These are phyloP conservation scores for Glyphotaelius pellucidus DNA, from an alignment of 2,888 invertebrate genomes.

Conservation along the genomic window DNA sequence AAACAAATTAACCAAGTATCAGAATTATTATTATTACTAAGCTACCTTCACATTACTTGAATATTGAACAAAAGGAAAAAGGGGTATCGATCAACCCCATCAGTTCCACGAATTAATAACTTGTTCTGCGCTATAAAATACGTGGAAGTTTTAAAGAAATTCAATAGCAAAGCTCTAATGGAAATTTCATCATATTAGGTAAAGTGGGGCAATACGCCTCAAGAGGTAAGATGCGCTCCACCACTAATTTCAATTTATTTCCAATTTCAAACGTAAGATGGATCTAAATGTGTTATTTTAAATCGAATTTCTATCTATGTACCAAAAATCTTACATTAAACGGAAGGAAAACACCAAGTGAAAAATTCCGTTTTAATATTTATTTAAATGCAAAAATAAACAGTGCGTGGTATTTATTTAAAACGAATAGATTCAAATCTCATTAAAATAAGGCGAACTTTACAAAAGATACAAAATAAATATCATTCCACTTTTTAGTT, in stretches of 20 bases:
- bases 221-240: neutral
- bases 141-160: neutral
- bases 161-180: neutral
- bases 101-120: neutral
- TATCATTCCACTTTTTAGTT: no score
- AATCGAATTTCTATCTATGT: neutral
- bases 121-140: slow-evolving; percentile 2
- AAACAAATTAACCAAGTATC: neutral
- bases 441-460: no score
- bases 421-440: no score
- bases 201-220: neutral
- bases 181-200: neutral
- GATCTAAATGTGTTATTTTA: neutral
- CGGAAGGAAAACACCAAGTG: no score
- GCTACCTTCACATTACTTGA: neutral
- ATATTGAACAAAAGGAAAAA: neutral
- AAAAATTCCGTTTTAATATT: neutral
- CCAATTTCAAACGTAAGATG: neutral
- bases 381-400: no score
- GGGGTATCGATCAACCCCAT: neutral
- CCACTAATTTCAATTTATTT: neutral
- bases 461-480: no score
- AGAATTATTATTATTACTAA: neutral
- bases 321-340: no score
- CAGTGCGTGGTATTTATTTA: no score